Percentiles rank a stretch among this genome's conserved stretches.
phyloP scores from a whole-genome alignment of 2,888 invertebrate genomes.

The Rhopalosiphum nymphaeae region DNA sequence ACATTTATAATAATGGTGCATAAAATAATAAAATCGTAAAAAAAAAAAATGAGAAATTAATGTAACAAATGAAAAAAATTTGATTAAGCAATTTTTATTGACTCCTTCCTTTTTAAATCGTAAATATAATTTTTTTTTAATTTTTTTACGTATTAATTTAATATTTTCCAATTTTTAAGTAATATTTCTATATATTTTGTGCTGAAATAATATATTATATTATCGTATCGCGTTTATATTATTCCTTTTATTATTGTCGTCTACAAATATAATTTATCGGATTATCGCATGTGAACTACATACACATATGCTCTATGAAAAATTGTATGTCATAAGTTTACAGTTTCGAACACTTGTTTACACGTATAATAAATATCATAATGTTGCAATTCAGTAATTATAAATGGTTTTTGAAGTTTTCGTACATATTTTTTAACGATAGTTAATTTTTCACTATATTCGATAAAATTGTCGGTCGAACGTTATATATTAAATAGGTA shows the following conservation, averaged over 20 bases:
- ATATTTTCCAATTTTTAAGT: not conserved
- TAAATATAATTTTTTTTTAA: not conserved
- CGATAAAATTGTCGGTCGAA: not conserved
- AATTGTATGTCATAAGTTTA: not conserved
- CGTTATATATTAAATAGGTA: not conserved
- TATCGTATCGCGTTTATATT: not conserved
- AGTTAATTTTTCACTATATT: not conserved
- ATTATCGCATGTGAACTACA: not conserved
- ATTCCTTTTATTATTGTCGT: not conserved
- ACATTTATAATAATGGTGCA: not conserved
- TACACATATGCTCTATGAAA: not conserved
- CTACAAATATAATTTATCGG: not conserved
- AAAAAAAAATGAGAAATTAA: not conserved
- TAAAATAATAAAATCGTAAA: not conserved
- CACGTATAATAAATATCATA: not conserved
- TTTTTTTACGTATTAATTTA: not conserved
- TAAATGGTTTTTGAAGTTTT: not conserved
- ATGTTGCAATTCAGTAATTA: not conserved
- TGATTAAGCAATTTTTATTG: not conserved
- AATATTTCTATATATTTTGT: not conserved
- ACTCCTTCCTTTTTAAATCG: not conserved
- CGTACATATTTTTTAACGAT: not conserved
- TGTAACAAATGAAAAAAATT: not conserved
- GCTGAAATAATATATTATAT: not conserved
- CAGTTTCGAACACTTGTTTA: slow-evolving; percentile 12